These are phyloP conservation scores for Venusia cambrica DNA, from an alignment of 2,888 invertebrate species.

Conservation along the genomic window DNA sequence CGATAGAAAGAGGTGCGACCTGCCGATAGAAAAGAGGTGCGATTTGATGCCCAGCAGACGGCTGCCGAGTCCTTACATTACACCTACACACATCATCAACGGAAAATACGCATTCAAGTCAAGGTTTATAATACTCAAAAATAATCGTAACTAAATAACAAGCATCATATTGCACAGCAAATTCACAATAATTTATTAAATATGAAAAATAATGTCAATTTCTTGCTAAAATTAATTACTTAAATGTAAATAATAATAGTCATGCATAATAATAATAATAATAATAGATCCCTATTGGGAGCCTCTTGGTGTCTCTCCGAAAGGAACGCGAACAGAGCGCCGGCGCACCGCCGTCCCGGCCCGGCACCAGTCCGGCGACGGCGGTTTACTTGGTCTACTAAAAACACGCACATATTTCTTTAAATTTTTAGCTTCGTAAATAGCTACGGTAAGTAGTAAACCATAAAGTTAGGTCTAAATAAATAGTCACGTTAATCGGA, in stretches of 20 bases:
- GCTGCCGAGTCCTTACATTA: no score
- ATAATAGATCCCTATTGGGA: constrained; percentile 23
- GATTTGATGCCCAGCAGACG: no score
- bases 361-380: not conserved
- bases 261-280: constrained; percentile 26
- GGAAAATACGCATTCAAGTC: constrained; percentile 52
- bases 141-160: constrained; percentile 70
- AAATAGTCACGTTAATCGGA: constrained; percentile 6
- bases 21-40: no score
- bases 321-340: constrained; percentile 14
- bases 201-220: constrained; percentile 62
- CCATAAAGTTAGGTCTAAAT: constrained; percentile 4
- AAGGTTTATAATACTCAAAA: constrained; percentile 15
- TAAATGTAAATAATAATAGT: constrained; percentile 26
- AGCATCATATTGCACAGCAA: constrained; percentile 78
- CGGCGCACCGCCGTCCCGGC: not conserved
- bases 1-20: no score
- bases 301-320: constrained; percentile 19
- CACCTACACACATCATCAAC: no score
- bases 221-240: constrained; percentile 29
- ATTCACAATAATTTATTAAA: constrained; percentile 71
- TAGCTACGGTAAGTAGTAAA: constrained; percentile 14
- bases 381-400: constrained; percentile 8
- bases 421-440: constrained; percentile 6
- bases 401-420: constrained; percentile 18